Evolutionary conservation across 2,888 invertebrate genomes (phyloP).

Genomic region (Clostera curtula): DNA sequence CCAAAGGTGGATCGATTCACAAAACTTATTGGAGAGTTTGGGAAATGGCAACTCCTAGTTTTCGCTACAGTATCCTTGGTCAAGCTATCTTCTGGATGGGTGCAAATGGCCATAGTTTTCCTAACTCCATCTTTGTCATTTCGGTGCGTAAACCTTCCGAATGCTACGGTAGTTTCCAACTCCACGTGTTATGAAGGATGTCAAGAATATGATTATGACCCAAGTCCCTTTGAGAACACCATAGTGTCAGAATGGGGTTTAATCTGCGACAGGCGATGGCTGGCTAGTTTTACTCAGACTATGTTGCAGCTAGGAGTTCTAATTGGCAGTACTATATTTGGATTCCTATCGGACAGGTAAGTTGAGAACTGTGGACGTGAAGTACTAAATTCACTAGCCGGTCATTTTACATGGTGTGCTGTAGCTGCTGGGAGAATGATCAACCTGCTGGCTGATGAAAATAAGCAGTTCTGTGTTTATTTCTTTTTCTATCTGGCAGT

Average conservation of each 20-base stretch:
- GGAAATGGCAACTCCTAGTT: constrained; percentile 81
- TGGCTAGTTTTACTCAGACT: constrained; percentile 82
- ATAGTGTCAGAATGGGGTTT: constrained; percentile 85
- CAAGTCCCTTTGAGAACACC: constrained; percentile 78
- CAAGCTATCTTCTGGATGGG: constrained; percentile 86
- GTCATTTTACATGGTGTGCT: too few species aligned
- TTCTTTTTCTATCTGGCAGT: too few species aligned
- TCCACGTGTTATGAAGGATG: constrained; percentile 72
- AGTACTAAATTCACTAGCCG: too few species aligned
- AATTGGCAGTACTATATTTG: constrained; percentile 81
- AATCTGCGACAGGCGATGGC: constrained; percentile 77
- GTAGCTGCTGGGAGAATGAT: too few species aligned
- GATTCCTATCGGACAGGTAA: constrained; percentile 83
- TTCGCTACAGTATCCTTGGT: constrained; percentile 78
- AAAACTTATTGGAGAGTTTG: constrained; percentile 65
- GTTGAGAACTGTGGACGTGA: constrained; percentile 15
- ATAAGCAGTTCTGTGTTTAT: too few species aligned
- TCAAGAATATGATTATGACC: constrained; percentile 73
- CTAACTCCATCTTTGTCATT: constrained; percentile 78
- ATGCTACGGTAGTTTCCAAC: constrained; percentile 34
- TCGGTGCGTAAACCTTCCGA: constrained; percentile 58
- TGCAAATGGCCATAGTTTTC: constrained; percentile 83
- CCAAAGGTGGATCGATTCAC: constrained; percentile 48
- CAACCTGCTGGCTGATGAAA: too few species aligned
- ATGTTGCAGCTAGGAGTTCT: constrained; percentile 83